phyloP scores from a whole-genome alignment of 2,113 vertebrate genomes.

The Etia nguti region DNA sequence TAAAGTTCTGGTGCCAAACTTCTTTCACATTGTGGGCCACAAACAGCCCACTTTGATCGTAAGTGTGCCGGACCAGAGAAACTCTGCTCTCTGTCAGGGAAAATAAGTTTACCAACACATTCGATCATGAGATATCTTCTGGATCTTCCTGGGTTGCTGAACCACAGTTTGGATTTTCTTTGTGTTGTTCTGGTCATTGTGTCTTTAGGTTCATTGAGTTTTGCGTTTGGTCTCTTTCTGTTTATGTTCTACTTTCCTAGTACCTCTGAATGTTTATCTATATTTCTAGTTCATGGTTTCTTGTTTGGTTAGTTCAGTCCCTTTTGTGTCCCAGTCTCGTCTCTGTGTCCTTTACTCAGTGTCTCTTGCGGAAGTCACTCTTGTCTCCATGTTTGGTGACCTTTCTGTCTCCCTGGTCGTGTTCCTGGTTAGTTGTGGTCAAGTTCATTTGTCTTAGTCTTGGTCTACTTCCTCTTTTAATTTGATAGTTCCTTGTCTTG shows the following conservation, averaged over 20 bases:
- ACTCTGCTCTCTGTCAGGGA: neutral
- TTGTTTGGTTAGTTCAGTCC: neutral
- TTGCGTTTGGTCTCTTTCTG: neutral
- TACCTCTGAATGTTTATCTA: neutral
- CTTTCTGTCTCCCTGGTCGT: neutral
- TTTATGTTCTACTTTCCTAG: neutral
- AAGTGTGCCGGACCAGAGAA: neutral
- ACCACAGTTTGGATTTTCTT: neutral
- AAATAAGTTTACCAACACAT: neutral
- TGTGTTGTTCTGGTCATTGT: no score
- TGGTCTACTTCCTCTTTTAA: neutral
- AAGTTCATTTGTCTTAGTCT: neutral
- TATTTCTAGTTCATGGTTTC: neutral
- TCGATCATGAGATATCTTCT: neutral
- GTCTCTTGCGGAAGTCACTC: neutral
- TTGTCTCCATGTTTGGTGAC: neutral
- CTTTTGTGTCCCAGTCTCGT: neutral
- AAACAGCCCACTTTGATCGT: rapidly evolving
- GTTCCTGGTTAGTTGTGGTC: neutral
- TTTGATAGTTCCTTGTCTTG: neutral
- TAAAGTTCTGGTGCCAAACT: neutral
- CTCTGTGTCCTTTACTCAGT: rapidly evolving
- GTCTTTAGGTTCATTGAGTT: neutral
- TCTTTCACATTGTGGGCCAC: neutral
- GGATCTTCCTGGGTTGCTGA: rapidly evolving